Percentiles rank a stretch among this genome's conserved stretches.
Evolutionary conservation across 2,888 invertebrate species (phyloP).

Genomic region (Coenonympha arcania): DNA sequence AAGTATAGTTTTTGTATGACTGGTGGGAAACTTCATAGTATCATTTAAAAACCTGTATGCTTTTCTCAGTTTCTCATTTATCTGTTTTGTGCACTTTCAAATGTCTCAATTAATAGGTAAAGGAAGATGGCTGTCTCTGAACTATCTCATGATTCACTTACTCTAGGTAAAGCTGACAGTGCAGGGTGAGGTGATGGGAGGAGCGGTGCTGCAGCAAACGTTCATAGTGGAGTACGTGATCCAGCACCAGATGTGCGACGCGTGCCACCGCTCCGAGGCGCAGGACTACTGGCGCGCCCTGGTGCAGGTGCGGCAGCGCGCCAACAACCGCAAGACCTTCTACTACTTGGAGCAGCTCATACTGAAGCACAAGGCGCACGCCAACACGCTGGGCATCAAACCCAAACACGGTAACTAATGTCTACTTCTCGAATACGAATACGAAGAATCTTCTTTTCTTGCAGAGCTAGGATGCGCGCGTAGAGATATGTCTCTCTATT

Average conservation of each 20-base stretch:
- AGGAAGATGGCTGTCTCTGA: not conserved
- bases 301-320: constrained; percentile 89
- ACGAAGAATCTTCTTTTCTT: too few species aligned
- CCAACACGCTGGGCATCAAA: constrained; percentile 90
- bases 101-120: too few species aligned
- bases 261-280: constrained; percentile 96
- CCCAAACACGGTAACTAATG: constrained; percentile 78
- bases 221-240: constrained; percentile 95
- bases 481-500: too few species aligned
- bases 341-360: constrained; percentile 98
- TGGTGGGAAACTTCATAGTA: too few species aligned
- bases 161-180: constrained; percentile 90
- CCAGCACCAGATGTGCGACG: constrained; percentile 96
- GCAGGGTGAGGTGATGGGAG: constrained; percentile 94
- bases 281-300: constrained; percentile 98
- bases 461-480: too few species aligned
- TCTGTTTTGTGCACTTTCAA: too few species aligned
- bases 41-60: too few species aligned
- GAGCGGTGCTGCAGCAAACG: constrained; percentile 92
- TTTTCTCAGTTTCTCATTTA: too few species aligned
- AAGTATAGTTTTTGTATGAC: too few species aligned
- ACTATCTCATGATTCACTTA: not conserved
- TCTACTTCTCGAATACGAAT: too few species aligned
- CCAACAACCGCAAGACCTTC: constrained; percentile 96
- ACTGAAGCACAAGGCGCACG: constrained; percentile 94